Evolutionary conservation across 2,888 invertebrate species (phyloP).

Genomic region (Cyaniris semiargus): DNA sequence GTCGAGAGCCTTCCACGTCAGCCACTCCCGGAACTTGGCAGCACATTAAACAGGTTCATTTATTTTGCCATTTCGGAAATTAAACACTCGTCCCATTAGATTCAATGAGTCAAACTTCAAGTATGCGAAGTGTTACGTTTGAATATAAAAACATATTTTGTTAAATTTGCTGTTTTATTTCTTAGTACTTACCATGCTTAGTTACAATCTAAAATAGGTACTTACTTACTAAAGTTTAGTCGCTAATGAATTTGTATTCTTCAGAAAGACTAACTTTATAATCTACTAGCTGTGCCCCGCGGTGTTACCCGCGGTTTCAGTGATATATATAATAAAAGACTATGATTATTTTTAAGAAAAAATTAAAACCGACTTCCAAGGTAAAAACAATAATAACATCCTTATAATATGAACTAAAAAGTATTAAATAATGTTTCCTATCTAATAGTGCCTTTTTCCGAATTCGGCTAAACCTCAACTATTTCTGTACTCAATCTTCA

Average conservation of each 20-base stretch:
- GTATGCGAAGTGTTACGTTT: constrained; percentile 36
- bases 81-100: constrained; percentile 39
- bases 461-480: too few relatives aligned
- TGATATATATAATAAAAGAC: too few relatives aligned
- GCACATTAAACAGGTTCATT: constrained; percentile 27
- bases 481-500: too few relatives aligned
- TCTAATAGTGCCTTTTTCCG: too few relatives aligned
- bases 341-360: too few relatives aligned
- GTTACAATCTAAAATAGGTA: not conserved
- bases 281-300: too few relatives aligned
- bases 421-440: too few relatives aligned
- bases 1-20: not conserved
- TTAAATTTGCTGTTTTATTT: constrained; percentile 31
- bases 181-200: not conserved
- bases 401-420: too few relatives aligned
- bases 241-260: not conserved
- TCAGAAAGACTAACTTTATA: not conserved
- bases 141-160: constrained; percentile 37
- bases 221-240: not conserved
- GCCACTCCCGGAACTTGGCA: constrained; percentile 32
- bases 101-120: constrained; percentile 39
- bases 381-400: too few relatives aligned
- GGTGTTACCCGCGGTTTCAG: too few relatives aligned
- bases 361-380: too few relatives aligned
- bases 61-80: constrained; percentile 32